Base-by-base conservation (phyloP, 1,140 invertebrate species). In the Gonatopus flavifemur region DNA sequence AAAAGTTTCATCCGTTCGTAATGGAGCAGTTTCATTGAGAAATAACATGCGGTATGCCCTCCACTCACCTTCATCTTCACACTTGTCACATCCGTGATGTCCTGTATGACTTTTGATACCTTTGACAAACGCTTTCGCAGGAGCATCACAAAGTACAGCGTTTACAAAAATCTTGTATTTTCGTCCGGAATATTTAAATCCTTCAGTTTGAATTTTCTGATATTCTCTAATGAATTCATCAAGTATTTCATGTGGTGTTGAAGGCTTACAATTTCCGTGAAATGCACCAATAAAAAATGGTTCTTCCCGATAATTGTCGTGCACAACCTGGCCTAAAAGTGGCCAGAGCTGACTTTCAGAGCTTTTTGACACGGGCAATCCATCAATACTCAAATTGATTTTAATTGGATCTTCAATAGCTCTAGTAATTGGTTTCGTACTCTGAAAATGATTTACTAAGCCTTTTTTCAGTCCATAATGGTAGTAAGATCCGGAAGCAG, bases 1-100 rank as follows among this genome's bases (percentile, higher is more conserved):
- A 48, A 72, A 70, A 35, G 47, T 51, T 28, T 55, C 32, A 52
- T 64, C 39, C 20, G 59, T 72, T 51, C 64, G 47, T 16, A 50
- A 28, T 19, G 28, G 31, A 35, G 49, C 49, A 48, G 56, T 32
- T 9, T 41, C 31, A 19, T 60, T 40, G 33, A 32, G 13, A 48
- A 69, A 72, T 45, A 41, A 25, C 37, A 61, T 57, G 39, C 51
- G 55, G 21, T 49, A 32, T 24, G 51, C 51, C 31, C 47, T 13
- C 36, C 51, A 64, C 25, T 42, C 48, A 8, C 68, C 69, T 50
- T 54, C 52, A 28, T 48, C 33, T 36, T 20, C 57, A 35, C 67
- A 70, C 47, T 57, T 68, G 24, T 46, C 51, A 31, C 66, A 70
- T 9, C 37, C 39, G 25, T 15, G 42, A 42, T 59, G 49, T 20